Base-by-base conservation (phyloP, 2,113 vertebrate species). In the Piaya cayana region DNA sequence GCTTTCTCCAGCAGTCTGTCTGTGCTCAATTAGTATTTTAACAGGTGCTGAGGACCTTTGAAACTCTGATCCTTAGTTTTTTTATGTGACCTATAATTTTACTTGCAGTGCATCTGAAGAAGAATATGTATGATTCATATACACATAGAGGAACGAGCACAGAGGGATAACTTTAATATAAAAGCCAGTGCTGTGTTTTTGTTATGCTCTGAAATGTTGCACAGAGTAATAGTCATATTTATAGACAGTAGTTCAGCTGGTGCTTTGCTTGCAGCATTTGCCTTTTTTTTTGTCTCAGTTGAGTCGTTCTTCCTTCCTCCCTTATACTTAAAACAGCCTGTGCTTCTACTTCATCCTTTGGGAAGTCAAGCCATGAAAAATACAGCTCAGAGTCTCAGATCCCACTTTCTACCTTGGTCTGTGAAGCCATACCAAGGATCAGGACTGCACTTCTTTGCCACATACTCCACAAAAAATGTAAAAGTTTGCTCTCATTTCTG, bases 221-320 rank as follows among this genome's bases (percentile, higher is more conserved):
- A 36, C 23, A 71, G 68, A 93, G 82, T 90, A 95, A 94, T 93
- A 95, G 90, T 93, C 94, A 91, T 94, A 74, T 94, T 95, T 96
- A 87, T 93, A 87, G 90, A 37, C 58, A 63, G 58, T 30, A 87
- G 77, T 91, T 97, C 94, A 94, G 86, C 94, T 94, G 93, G 76
- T 93, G 81, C 82, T 91, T 95, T 89, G 96, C 86, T 95, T 94
- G 86, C 81, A 67, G 92, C 82, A 85, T 92, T 94, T 96, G 92
- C 91, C 91, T 95, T 96, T 84, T 81, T 90, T 82, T 69, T 37
- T 91, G 72, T 92, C 69, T 94, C 81, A 59, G 42, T 72, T 92
- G 92, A 93, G 81, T 52, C 0, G 2, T 83, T 88, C 81, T 76
- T 88, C 76, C 82, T 86, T 82, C 92, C 93, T 95, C 85, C 75